A percentile compares a stretch with the other conserved stretches of the same genome.
These are phyloP conservation scores for Tokudaia muenninki DNA, from an alignment of 2,797 vertebrate species.

Conservation along the genomic window DNA sequence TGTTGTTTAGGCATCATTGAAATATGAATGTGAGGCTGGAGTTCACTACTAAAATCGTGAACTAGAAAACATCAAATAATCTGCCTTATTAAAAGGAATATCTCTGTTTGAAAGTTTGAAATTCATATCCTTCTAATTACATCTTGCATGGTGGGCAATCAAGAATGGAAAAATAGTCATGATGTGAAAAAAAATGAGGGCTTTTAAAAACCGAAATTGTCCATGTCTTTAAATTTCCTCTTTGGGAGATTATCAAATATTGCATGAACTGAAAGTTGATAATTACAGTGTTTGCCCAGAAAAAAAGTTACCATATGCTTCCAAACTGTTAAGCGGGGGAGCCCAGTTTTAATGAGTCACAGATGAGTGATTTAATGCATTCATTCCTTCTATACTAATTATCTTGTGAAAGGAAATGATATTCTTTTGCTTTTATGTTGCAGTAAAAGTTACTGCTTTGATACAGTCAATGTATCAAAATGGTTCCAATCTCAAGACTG, in stretches of 20 bases:
- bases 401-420: conserved; percentile 48
- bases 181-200: background rate
- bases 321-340: conserved; percentile 12
- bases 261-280: conserved; percentile 45
- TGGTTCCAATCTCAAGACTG: background rate
- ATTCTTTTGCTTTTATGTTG: background rate
- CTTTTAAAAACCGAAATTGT: conserved; percentile 19
- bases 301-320: conserved; percentile 62
- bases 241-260: conserved; percentile 31
- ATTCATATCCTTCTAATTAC: background rate
- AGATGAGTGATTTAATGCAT: conserved; percentile 42
- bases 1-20: background rate
- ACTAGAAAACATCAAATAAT: background rate
- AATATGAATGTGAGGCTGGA: background rate
- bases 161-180: conserved; percentile 5
- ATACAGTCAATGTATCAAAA: background rate
- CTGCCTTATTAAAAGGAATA: background rate
- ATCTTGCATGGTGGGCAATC: background rate
- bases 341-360: conserved; percentile 63
- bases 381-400: conserved; percentile 46
- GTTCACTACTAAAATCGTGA: background rate
- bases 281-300: conserved; percentile 45
- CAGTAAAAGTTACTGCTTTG: too few relatives aligned
- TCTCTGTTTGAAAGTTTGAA: background rate
- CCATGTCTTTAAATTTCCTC: conserved; percentile 33